phyloP scores from a whole-genome alignment of 1,140 invertebrate genomes.

The Seison nebaliae region DNA sequence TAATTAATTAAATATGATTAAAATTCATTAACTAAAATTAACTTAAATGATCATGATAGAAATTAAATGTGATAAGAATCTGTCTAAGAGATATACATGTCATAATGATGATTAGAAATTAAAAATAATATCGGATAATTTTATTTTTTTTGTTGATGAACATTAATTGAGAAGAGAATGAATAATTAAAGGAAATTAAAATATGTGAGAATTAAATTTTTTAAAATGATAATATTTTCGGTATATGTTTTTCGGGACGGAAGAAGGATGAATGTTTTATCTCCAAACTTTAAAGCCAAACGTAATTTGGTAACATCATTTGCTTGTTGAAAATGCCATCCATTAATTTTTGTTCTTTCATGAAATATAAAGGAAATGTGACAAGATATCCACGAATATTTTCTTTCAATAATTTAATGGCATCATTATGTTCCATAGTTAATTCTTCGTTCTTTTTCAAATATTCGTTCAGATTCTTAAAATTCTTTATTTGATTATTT shows the following conservation, averaged over 20 bases:
- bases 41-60: not conserved
- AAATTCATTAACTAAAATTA: not conserved
- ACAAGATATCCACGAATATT: conserved; percentile 9
- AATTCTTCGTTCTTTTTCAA: conserved; percentile 3
- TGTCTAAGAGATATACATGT: not conserved
- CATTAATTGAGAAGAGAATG: not conserved
- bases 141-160: not conserved
- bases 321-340: conserved; percentile 6
- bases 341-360: conserved; percentile 6
- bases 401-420: conserved; percentile 1
- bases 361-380: conserved; percentile 5
- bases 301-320: conserved; percentile 3
- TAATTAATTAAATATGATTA: conserved; percentile 1
- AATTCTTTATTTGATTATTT: conserved; percentile 8
- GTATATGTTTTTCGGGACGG: not conserved
- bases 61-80: not conserved
- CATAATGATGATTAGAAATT: not conserved
- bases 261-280: not conserved
- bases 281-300: conserved; percentile 5
- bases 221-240: not conserved
- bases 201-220: not conserved
- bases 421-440: conserved; percentile 1
- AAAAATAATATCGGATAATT: not conserved
- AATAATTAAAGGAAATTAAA: not conserved
- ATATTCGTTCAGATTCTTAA: conserved; percentile 9